Conservation (phyloP, 2,888 invertebrate species). For the Sacculina carcini region DNA sequence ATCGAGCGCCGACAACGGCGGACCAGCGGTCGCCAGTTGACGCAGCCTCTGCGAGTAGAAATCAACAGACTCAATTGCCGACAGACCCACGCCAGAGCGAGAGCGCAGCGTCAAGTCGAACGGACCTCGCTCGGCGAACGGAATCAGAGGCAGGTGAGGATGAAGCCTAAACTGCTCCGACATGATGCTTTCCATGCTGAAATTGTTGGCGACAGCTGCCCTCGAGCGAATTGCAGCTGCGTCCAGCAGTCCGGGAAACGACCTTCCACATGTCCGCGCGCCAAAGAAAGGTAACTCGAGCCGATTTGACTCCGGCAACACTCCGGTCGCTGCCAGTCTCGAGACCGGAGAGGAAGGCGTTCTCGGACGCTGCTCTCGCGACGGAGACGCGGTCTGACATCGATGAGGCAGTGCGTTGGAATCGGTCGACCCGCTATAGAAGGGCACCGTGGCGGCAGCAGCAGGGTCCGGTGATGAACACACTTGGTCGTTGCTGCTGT, state of each 20-base stretch:
- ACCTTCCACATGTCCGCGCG: too few species aligned
- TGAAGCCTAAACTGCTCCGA: constrained; percentile 44
- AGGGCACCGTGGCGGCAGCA: constrained; percentile 5
- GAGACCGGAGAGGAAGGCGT: neutral
- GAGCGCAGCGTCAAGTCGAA: too few species aligned
- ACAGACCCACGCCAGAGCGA: constrained; percentile 28
- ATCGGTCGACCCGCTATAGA: constrained; percentile 9
- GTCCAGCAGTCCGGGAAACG: constrained; percentile 18
- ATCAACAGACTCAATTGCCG: constrained; percentile 44
- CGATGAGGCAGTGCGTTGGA: constrained; percentile 14
- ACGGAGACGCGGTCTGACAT: constrained; percentile 24
- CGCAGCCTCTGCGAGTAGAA: constrained; percentile 98
- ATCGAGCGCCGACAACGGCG: constrained; percentile 65
- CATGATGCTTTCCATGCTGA: constrained; percentile 57
- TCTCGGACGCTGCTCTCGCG: neutral
- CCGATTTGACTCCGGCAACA: too few species aligned
- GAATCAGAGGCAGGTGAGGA: constrained; percentile 40
- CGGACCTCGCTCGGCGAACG: constrained; percentile 31
- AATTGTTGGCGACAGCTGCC: constrained; percentile 40
- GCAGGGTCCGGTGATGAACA: constrained; percentile 5
- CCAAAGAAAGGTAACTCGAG: constrained; percentile 24
- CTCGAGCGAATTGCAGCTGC: too few species aligned
- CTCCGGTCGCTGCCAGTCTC: too few species aligned
- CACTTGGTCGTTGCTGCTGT: constrained; percentile 17
- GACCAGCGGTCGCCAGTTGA: constrained; percentile 62